Conservation (phyloP, 92 coral and sea anemone genomes). For the Virgularia gustaviana region DNA sequence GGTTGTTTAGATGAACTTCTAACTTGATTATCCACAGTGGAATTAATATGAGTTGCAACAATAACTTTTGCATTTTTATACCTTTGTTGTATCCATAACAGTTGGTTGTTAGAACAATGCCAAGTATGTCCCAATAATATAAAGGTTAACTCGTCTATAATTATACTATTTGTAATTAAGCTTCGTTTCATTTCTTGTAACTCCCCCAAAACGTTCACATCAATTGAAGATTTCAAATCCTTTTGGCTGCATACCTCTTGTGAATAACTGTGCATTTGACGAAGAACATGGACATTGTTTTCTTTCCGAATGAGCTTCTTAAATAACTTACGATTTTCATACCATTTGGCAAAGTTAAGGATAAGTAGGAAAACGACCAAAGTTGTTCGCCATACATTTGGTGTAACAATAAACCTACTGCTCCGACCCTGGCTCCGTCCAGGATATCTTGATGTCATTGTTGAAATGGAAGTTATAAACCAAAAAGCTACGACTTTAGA, state of each 20-base stretch:
- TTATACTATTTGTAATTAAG: neutral
- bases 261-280: conserved; percentile 19
- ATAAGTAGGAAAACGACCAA: neutral
- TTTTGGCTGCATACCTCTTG: neutral
- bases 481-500: too few species aligned
- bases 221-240: neutral
- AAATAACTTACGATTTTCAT: neutral
- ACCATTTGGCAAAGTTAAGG: neutral
- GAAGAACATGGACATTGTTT: neutral
- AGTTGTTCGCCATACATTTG: too few species aligned
- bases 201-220: neutral
- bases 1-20: neutral
- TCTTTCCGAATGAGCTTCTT: neutral
- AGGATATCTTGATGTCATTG: too few species aligned
- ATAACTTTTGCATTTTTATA: conserved; percentile 5
- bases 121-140: conserved; percentile 18
- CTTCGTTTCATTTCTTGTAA: neutral
- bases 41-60: neutral
- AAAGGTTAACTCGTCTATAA: conserved; percentile 17
- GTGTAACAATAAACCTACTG: too few species aligned
- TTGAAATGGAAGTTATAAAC: too few species aligned
- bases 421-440: too few species aligned
- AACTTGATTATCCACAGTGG: neutral
- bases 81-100: conserved; percentile 3
- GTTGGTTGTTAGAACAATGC: neutral